These are phyloP conservation scores for Barbus barbus DNA, from an alignment of 2,113 vertebrate species.

Conservation along the genomic window DNA sequence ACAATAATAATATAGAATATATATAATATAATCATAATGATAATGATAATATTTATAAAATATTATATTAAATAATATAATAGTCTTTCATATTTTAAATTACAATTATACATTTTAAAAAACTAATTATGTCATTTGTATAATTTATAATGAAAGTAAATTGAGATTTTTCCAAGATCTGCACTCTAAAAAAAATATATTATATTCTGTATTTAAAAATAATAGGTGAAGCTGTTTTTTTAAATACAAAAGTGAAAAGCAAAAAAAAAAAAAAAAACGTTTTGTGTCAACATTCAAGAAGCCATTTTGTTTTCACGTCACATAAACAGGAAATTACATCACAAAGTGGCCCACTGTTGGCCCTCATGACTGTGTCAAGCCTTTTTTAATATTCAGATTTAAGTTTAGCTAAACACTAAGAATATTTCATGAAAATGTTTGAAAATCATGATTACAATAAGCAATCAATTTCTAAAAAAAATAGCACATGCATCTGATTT, in stretches of 20 bases:
- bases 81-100: too few relatives aligned
- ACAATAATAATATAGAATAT: too few relatives aligned
- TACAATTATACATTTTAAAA: too few relatives aligned
- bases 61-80: not conserved
- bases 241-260: not conserved
- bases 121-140: too few relatives aligned
- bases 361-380: not conserved
- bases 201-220: not conserved
- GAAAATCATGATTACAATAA: too few relatives aligned
- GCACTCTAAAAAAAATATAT: too few relatives aligned
- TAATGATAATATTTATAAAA: too few relatives aligned
- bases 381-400: not conserved
- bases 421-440: too few relatives aligned
- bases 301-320: not conserved
- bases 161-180: too few relatives aligned
- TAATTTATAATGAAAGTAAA: too few relatives aligned
- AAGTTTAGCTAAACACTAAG: not conserved
- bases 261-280: not conserved
- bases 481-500: not conserved
- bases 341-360: not conserved
- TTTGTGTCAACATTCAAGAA: not conserved
- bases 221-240: not conserved
- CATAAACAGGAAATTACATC: not conserved
- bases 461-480: too few relatives aligned
- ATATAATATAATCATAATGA: too few relatives aligned